These are phyloP conservation scores for Sander vitreus DNA, from an alignment of 2,113 vertebrate genomes.

Conservation along the genomic window DNA sequence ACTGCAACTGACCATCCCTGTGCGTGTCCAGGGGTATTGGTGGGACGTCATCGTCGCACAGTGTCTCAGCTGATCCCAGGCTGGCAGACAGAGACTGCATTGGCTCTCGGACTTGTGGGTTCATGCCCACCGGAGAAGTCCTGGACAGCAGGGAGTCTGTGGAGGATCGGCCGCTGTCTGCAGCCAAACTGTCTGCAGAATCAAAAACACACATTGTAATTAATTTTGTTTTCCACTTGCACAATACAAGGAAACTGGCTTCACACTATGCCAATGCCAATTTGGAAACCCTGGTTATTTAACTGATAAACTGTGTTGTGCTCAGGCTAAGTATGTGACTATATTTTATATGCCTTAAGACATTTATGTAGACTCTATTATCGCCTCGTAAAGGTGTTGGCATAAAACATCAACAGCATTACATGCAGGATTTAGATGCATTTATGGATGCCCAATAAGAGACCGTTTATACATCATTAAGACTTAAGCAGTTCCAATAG, in stretches of 20 bases:
- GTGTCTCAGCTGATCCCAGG: slow-evolving; percentile 82
- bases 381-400: not conserved
- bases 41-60: slow-evolving; percentile 81
- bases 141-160: slow-evolving; percentile 88
- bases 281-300: slow-evolving; percentile 17
- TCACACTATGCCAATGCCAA: not conserved
- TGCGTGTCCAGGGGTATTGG: slow-evolving; percentile 84
- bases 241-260: slow-evolving; percentile 21
- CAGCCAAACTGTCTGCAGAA: slow-evolving; percentile 86
- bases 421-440: not conserved
- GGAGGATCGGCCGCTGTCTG: slow-evolving; percentile 85
- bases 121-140: slow-evolving; percentile 94
- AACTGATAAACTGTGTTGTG: slow-evolving; percentile 10
- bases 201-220: slow-evolving; percentile 43
- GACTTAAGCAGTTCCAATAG: not conserved
- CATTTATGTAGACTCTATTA: not conserved
- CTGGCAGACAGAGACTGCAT: slow-evolving; percentile 85
- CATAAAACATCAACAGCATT: not conserved
- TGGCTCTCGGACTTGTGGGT: slow-evolving; percentile 90
- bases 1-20: slow-evolving; percentile 84
- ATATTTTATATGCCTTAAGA: not conserved
- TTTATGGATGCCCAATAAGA: not conserved
- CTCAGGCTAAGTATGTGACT: not conserved
- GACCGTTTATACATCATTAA: not conserved
- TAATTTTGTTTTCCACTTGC: slow-evolving; percentile 29